phyloP scores from a whole-genome alignment of 2,888 invertebrate species.

The Protula sp. region DNA sequence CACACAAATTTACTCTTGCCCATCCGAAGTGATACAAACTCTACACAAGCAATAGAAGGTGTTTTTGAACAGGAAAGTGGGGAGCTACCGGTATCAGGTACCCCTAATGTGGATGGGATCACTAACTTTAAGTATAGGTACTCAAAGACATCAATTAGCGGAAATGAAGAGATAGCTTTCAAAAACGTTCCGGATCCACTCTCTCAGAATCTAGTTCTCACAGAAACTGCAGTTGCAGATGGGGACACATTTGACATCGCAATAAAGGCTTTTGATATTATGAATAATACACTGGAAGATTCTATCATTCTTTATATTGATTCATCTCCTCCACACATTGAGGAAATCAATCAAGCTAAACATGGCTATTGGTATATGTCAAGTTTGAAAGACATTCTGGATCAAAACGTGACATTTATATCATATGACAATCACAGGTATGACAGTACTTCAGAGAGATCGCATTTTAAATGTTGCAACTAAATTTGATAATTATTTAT shows the following conservation, averaged over 20 bases:
- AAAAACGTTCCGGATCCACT: neutral
- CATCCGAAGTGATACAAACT: neutral
- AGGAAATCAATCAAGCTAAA: neutral
- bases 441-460: no score
- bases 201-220: neutral
- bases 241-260: neutral
- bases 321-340: neutral
- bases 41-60: neutral
- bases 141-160: neutral
- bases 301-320: neutral
- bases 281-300: neutral
- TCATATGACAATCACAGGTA: neutral
- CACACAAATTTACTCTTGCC: neutral
- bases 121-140: neutral
- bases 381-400: neutral
- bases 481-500: no score
- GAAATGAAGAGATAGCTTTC: neutral
- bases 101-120: neutral
- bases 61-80: neutral
- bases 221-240: neutral
- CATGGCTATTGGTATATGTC: neutral
- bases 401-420: neutral
- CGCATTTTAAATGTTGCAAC: no score
- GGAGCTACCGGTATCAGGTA: neutral
- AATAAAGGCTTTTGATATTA: conserved; percentile 1